Conservation (phyloP, 2,888 invertebrate genomes). For the Lymantria monacha region DNA sequence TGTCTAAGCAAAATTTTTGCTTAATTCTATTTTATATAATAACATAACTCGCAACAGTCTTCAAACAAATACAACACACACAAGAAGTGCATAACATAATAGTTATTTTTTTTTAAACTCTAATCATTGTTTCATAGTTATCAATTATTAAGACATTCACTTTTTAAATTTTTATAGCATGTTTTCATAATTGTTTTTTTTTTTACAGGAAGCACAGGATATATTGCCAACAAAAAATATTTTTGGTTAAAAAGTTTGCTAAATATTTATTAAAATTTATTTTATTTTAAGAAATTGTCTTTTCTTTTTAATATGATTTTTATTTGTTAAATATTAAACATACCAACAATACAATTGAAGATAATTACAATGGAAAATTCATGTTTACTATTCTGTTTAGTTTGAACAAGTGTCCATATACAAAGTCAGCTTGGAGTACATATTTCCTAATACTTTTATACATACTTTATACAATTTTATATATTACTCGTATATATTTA, state of each 20-base stretch:
- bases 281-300: too few relatives aligned
- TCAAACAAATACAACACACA: constrained; percentile 6
- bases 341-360: too few relatives aligned
- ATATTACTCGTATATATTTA: too few relatives aligned
- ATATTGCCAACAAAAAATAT: background rate
- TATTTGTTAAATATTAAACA: too few relatives aligned
- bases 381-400: too few relatives aligned
- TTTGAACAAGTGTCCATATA: too few relatives aligned
- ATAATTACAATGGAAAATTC: too few relatives aligned
- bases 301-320: too few relatives aligned
- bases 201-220: background rate
- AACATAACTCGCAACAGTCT: constrained; percentile 15
- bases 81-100: background rate
- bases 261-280: background rate
- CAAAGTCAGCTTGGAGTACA: too few relatives aligned
- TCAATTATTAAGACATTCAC: background rate
- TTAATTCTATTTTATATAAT: constrained; percentile 21
- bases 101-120: background rate
- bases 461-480: too few relatives aligned
- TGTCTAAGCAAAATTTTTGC: constrained; percentile 6
- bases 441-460: too few relatives aligned
- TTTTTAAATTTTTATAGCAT: background rate
- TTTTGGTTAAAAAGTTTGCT: background rate
- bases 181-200: background rate
- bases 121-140: background rate